Base-by-base conservation (phyloP, 2,113 vertebrate genomes). In the Athene noctua region DNA sequence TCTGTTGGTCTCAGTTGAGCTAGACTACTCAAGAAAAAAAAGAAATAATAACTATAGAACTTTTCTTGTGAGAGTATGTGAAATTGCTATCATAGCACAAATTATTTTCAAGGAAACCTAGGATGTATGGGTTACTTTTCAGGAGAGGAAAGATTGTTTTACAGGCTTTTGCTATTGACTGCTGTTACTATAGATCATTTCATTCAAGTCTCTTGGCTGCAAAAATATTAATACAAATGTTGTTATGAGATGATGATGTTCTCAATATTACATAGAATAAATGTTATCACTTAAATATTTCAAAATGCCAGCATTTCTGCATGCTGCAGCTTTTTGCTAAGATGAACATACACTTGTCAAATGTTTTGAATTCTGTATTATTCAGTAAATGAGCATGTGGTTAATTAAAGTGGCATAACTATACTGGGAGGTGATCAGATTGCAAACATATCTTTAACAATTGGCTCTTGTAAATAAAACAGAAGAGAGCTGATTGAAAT, bases 391-490 rank as follows among this genome's bases (percentile, higher is more conserved):
- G 92, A 94, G 95, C 94, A 95, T 92, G 88, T 95, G 94, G 94
- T 93, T 96, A 96, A 96, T 97, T 97, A 95, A 96, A 96, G 91
- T 87, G 92, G 83, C 83, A 91, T 94, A 94, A 67, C 94, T 90
- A 11, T 82, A 94, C 70, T 54, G 71, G 68, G 93, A 95, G 95
- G 95, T 88, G 90, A 96, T 96, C 94, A 93, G 96, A 93, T 89
- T 97, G 86, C 74, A 86, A 92, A 92, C 79, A 18, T 57, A 26
- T 79, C 63, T 95, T 89, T 83, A 96, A 86, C 27, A 96, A 92
- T 97, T 97, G 97, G 96, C 92, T 97, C 94, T 93, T 91, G 84
- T 95, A 96, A 96, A 96, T 88, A 92, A 96, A 97, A 82, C 63
- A 70, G 88, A 92, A 90, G 59, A 89, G 82, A 95, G 83, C 88